Conservation (phyloP, 2,797 vertebrate genomes). For the Chaunax sp. region DNA sequence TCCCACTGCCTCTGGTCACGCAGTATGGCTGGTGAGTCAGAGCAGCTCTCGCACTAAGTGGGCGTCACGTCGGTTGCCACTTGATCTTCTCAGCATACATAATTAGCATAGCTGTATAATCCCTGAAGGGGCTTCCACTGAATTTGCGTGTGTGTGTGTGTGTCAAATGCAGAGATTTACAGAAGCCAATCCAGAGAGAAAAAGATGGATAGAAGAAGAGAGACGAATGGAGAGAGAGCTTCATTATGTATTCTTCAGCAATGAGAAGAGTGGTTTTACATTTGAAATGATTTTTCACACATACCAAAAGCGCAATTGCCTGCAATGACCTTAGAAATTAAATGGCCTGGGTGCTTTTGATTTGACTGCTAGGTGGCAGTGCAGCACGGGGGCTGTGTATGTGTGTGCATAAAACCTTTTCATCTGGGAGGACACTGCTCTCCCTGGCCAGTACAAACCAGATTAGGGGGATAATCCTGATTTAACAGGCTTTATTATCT, state of each 20-base stretch:
- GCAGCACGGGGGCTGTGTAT: conserved; percentile 32
- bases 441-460: conserved; percentile 64
- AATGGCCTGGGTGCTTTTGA: conserved; percentile 26
- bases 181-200: conserved; percentile 11
- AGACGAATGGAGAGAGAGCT: not conserved
- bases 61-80: conserved; percentile 39
- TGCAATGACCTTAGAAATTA: conserved; percentile 16
- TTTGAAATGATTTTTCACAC: conserved; percentile 13
- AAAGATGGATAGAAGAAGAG: not conserved
- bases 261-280: not conserved
- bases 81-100: conserved; percentile 60
- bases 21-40: conserved; percentile 58
- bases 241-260: conserved; percentile 2
- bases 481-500: conserved; percentile 71
- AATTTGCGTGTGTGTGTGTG: conserved; percentile 14
- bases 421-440: conserved; percentile 42
- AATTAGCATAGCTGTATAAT: conserved; percentile 60
- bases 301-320: not conserved
- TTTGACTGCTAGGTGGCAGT: conserved; percentile 75
- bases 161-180: not conserved
- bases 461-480: conserved; percentile 73
- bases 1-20: conserved; percentile 38
- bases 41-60: conserved; percentile 32
- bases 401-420: conserved; percentile 16
- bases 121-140: conserved; percentile 43